Percentiles rank a stretch among this genome's conserved stretches.
Evolutionary conservation across 1,140 invertebrate genomes (phyloP).

Genomic region (Ericerus pela): DNA sequence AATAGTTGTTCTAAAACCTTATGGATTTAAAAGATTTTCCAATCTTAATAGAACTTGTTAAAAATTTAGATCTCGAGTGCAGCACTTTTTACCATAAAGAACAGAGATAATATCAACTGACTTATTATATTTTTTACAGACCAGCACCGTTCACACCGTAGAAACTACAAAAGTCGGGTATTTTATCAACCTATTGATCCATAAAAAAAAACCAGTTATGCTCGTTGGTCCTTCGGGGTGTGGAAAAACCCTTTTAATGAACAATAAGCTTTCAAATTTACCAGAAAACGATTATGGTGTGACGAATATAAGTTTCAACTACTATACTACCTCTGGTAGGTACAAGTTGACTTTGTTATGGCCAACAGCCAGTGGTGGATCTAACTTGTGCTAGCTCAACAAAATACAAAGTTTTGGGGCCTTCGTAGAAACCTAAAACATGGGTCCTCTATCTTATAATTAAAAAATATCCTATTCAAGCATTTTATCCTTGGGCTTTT

Average conservation of each 20-base stretch:
- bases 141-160: conserved; percentile 66
- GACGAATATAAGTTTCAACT: conserved; percentile 85
- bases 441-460: no score
- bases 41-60: no score
- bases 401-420: no score
- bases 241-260: conserved; percentile 74
- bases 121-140: conserved; percentile 34
- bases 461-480: no score
- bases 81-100: neutral
- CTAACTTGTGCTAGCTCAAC: no score
- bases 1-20: no score
- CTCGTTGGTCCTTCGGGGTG: conserved; percentile 74
- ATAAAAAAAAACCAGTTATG: conserved; percentile 71
- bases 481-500: no score
- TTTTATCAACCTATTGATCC: conserved; percentile 76
- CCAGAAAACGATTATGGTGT: conserved; percentile 57
- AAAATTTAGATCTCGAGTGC: no score
- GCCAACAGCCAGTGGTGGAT: no score
- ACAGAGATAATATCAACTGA: neutral
- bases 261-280: conserved; percentile 60
- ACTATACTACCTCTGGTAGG: conserved; percentile 79
- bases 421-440: no score
- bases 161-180: conserved; percentile 80
- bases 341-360: no score
- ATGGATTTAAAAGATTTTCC: no score